These are phyloP conservation scores for Ceratotherium simum DNA, from an alignment of 2,113 vertebrate genomes.

Conservation along the genomic window DNA sequence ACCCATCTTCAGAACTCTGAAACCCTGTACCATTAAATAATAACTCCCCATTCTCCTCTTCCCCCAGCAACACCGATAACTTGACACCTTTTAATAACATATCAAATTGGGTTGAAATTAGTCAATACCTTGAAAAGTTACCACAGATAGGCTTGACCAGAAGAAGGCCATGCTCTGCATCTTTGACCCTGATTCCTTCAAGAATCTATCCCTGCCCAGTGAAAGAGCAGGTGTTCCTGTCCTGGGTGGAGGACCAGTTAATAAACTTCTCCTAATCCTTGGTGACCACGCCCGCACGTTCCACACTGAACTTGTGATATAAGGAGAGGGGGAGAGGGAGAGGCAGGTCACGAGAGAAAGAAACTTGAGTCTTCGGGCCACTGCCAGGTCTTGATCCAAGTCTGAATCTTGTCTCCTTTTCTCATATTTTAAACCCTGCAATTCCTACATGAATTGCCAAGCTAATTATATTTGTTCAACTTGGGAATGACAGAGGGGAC, in stretches of 20 bases:
- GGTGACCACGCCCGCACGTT: background rate
- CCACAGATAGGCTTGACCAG: background rate
- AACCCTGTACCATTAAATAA: background rate
- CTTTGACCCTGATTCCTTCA: background rate
- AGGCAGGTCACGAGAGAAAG: background rate
- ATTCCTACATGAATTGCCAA: background rate
- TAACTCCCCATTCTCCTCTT: background rate
- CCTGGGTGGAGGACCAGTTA: background rate
- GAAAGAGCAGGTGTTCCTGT: background rate
- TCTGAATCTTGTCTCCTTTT: background rate
- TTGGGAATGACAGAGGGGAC: background rate
- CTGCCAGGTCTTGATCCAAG: background rate
- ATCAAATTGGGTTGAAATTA: background rate
- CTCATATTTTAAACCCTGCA: background rate
- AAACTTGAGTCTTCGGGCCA: background rate
- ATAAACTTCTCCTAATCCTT: background rate
- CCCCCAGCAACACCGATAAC: background rate
- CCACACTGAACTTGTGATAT: background rate
- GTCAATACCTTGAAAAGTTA: background rate
- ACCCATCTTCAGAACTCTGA: background rate
- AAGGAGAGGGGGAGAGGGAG: background rate
- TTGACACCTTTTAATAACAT: background rate
- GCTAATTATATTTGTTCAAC: conserved; percentile 22
- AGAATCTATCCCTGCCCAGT: background rate
- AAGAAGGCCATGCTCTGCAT: background rate